Base-by-base conservation (phyloP, 2,113 vertebrate genomes). In the Hemibagrus wyckioides region DNA sequence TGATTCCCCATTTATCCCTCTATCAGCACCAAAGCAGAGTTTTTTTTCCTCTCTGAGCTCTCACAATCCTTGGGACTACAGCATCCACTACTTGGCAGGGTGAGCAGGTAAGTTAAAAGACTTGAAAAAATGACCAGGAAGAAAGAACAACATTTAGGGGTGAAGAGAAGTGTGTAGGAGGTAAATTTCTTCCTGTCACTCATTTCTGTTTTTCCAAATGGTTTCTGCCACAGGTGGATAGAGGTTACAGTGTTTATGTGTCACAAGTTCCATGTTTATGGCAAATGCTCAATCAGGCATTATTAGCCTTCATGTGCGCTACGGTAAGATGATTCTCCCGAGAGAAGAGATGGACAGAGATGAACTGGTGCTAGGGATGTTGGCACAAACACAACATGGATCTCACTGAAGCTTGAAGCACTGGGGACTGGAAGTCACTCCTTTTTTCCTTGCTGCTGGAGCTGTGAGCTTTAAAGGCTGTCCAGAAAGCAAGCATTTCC, bases 261-360 rank as follows among this genome's bases (percentile, higher is more conserved):
- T 57, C 23, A 54, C 39, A 13, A 50, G 36, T 82, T 83, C 79
- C 65, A 73, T 57, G 25, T 82, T 36, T 52, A 61, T 67, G 50
- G 80, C 84, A 82, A 44, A 75, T 83, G 80, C 41, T 83, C 81
- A 79, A 52, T 86, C 81, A 80, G 39, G 85, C 85, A 71, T 77
- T 77, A 84, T 54, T 39, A 84, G 82, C 61, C 73, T 83, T 86
- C 54, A 79, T 50, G 9, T 36, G 33, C 54, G n/a, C 71, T 76
- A 56, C 52, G 30, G 33, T 56, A 33, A 83, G 56, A 61, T 30
- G 25, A 36, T 39, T 76, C 88, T 63, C 77, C 6, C 61, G 44
- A 83, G 76, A 80, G 30, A 56, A 71, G 59, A 54, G 54, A 52
- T 14, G 71, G 39, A 77, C 82, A 33, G n/a, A 65, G 77, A 54